Conservation (phyloP, 2,797 vertebrate genomes). For the Thaleichthys pacificus region DNA sequence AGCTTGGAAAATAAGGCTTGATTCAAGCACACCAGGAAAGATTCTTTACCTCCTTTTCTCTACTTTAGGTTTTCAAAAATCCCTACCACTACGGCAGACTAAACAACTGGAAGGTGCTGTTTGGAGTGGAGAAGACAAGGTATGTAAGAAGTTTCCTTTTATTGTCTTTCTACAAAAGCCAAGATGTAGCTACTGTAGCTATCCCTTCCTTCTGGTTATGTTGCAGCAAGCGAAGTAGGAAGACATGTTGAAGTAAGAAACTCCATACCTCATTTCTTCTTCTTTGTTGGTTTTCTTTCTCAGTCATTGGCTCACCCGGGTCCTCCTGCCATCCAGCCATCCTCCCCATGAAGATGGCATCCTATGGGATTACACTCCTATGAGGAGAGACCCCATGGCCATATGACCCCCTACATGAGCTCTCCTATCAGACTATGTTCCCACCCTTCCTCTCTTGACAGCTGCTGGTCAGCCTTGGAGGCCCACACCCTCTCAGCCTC, state of each 20-base stretch:
- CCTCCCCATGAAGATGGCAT: conserved; percentile 83
- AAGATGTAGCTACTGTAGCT: too few species aligned
- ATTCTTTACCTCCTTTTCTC: conserved; percentile 16
- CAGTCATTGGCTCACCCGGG: conserved; percentile 94
- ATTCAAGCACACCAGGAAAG: neutral
- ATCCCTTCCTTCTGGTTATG: too few species aligned
- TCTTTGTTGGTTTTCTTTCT: conserved; percentile 8
- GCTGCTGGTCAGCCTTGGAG: conserved; percentile 7
- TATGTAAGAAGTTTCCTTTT: conserved; percentile 57
- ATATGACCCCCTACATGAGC: conserved; percentile 72
- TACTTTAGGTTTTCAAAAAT: conserved; percentile 85
- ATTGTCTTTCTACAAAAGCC: neutral
- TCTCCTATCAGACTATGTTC: neutral
- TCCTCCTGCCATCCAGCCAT: conserved; percentile 90
- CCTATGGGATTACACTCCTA: conserved; percentile 81
- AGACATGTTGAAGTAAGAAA: too few species aligned
- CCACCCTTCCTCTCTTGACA: neutral
- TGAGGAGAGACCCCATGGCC: conserved; percentile 74
- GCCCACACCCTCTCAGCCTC: neutral
- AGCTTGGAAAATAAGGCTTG: neutral
- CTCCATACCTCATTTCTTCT: neutral
- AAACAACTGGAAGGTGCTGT: conserved; percentile 91
- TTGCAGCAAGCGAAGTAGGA: too few species aligned
- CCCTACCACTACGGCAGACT: conserved; percentile 84
- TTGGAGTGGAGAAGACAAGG: conserved; percentile 87